Percentiles rank a stretch among this genome's conserved stretches.
Conservation (phyloP, 2,888 invertebrate species). For the Endotricha flammealis region DNA sequence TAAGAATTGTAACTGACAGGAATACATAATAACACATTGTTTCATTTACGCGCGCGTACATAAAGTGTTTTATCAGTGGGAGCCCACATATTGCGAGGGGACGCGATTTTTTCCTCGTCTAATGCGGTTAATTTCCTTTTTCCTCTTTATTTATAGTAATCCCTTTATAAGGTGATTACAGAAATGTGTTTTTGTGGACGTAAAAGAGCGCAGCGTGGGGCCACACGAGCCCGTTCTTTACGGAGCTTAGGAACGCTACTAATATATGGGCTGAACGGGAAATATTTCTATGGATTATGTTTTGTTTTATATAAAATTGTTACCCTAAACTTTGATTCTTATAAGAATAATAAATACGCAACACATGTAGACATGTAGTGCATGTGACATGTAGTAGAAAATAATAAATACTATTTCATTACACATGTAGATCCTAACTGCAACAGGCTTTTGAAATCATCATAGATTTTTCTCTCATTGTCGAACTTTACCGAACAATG, state of each 20-base stretch:
- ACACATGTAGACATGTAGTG: too few species aligned
- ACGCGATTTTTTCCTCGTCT: slow-evolving; percentile 68
- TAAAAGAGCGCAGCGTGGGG: slow-evolving; percentile 75
- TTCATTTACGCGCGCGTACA: slow-evolving; percentile 69
- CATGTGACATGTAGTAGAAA: too few species aligned
- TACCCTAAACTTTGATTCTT: too few species aligned
- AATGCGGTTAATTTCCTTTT: slow-evolving; percentile 79
- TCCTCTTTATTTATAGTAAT: slow-evolving; percentile 79
- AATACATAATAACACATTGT: slow-evolving; percentile 65
- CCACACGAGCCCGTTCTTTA: slow-evolving; percentile 42
- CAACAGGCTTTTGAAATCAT: too few species aligned
- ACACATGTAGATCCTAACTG: too few species aligned
- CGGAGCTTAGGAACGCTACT: slow-evolving; percentile 29
- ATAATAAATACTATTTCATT: too few species aligned
- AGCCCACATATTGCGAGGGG: slow-evolving; percentile 75
- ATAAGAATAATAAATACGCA: too few species aligned
- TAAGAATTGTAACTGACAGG: slow-evolving; percentile 33
- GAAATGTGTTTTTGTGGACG: slow-evolving; percentile 77
- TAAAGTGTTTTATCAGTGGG: slow-evolving; percentile 75
- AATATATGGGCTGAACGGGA: not conserved
- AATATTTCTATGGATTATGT: slow-evolving; percentile 1
- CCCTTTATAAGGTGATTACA: slow-evolving; percentile 79
- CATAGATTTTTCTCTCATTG: too few species aligned
- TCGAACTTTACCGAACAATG: too few species aligned
- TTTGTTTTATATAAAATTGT: too few species aligned